Base-by-base conservation (phyloP, 2,888 invertebrate species). In the Dasypolia templi region DNA sequence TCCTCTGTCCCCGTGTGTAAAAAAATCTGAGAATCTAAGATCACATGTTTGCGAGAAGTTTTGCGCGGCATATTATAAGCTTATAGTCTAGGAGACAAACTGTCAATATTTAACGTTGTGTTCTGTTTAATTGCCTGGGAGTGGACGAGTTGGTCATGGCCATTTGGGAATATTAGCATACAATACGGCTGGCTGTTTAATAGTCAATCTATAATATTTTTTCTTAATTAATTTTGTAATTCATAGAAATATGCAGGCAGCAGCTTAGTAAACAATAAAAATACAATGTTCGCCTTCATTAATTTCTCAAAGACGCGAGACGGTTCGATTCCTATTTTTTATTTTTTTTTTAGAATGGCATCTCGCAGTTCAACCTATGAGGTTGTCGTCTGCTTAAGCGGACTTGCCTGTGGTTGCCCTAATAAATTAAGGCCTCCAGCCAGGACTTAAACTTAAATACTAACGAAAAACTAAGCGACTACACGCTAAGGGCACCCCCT, bases 81-180 rank as follows among this genome's bases (percentile, higher is more conserved):
- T 19, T n/a, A 58, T 83, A 69, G 84, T 51, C 19, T 29, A 72
- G 55, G 81, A 81, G 84, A 32, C 71, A 14, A 49, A 26, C 53
- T 19, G 12, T 42, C 49, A 26, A 68, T 32, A 56, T 9, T 42
- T 39, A 12, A 46, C 3, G 29, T 71, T 46, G 63, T 66, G 46
- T 69, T 49, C 3, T 42, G 26, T 67, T 70, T 82, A 65, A 42
- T 82, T 65, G 4, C 29, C 4, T 17, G 77, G 59, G 67, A 39
- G 78, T 53, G 79, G 72, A 29, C 46, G 14, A 22, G 11, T 56
- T 79, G 42, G 53, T 68, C 58, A 66, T 49, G 14, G 59, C 39
- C n/a, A n/a, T 39, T 53, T 58, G 71, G 76, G 49, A 56, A 53
- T 67, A 71, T 82, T 67, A 32, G n/a, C 66, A 81, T 67, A 58